Conservation (phyloP, 1,140 invertebrate genomes). For the Aphaenogaster rudis region DNA sequence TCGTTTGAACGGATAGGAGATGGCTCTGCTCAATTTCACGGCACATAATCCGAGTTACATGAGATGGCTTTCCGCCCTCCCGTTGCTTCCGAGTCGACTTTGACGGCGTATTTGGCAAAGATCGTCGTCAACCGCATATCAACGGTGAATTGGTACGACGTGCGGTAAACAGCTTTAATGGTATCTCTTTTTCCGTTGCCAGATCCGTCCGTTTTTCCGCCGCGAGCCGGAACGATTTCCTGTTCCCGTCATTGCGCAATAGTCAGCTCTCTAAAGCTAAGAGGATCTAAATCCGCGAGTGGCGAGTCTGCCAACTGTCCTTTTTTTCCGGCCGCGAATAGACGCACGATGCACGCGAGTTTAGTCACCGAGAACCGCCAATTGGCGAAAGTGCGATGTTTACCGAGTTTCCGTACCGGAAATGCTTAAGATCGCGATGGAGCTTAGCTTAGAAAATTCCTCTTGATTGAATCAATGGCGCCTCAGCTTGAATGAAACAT, state of each 20-base stretch:
- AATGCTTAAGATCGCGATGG: slow-evolving; percentile 38
- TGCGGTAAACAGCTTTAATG: slow-evolving; percentile 45
- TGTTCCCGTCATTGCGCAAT: slow-evolving; percentile 66
- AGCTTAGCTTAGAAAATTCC: background rate
- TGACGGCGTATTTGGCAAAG: slow-evolving; percentile 29
- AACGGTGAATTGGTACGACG: background rate
- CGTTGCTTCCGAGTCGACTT: slow-evolving; percentile 40
- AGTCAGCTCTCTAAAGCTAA: slow-evolving; percentile 46
- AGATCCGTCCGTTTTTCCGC: slow-evolving; percentile 2
- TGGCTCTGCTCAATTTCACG: slow-evolving; percentile 44
- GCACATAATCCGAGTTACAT: slow-evolving; percentile 14
- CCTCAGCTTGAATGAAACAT: background rate
- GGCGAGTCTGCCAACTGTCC: slow-evolving; percentile 71
- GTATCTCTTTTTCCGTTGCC: slow-evolving; percentile 2
- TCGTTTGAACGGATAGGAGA: slow-evolving; percentile 15
- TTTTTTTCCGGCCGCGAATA: slow-evolving; percentile 75
- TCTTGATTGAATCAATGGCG: slow-evolving; percentile 13
- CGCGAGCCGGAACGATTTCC: slow-evolving; percentile 59
- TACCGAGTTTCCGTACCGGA: slow-evolving; percentile 67
- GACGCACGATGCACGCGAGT: slow-evolving; percentile 64
- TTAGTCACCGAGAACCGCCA: slow-evolving; percentile 61
- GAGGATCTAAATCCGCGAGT: slow-evolving; percentile 74
- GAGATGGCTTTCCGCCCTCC: slow-evolving; percentile 6
- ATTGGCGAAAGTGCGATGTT: slow-evolving; percentile 68
- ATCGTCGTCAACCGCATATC: slow-evolving; percentile 5